Evolutionary conservation across 2,797 vertebrate species (phyloP), one percentile per base, ranked within the genome.

Genomic region (Acanthopagrus latus): DNA sequence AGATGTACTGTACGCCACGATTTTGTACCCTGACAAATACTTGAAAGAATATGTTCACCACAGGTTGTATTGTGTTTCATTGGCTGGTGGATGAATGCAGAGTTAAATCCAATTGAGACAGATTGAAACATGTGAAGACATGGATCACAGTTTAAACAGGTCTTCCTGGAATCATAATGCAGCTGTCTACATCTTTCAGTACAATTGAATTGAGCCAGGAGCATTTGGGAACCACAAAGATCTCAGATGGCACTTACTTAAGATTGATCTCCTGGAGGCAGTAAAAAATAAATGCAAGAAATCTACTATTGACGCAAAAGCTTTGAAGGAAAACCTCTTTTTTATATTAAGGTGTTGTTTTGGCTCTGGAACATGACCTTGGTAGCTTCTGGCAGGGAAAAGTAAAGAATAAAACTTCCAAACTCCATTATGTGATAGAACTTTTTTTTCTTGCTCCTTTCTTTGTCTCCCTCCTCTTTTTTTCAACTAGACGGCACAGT

Each of bases 381-480:
- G 93, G 87, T 81, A 79, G 81, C 80, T 88, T 76, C 83, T 90
- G 81, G 76, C 10, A 76, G 85, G 81, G 77, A 81, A 85, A 87
- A 80, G 84, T 82, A 79, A 76, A 83, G 82, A 90, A 91, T 85
- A 88, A 85, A 92, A 95, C 90, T 94, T 94, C 88, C 88, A 90
- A 93, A 95, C 93, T 94, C 86, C 81, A 93, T 94, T 94, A 94
- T 88, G 70, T 87, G 85, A 86, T 83, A 74, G 76, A 91, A 88
- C 76, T 82, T 90, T 50, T 90, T 82, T 33, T 33, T 33, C 27
- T 0, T 80, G 51, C 81, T 87, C 67, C 73, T 81, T 87, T 74
- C 60, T 91, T 85, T 90, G 74, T 89, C 83, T 84, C 81, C 50
- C 80, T 83, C 56, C 57, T 79, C 71, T 81, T 88, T 86, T 86